Base-by-base conservation (phyloP, 2,113 vertebrate genomes). In the Lethenteron reissneri region DNA sequence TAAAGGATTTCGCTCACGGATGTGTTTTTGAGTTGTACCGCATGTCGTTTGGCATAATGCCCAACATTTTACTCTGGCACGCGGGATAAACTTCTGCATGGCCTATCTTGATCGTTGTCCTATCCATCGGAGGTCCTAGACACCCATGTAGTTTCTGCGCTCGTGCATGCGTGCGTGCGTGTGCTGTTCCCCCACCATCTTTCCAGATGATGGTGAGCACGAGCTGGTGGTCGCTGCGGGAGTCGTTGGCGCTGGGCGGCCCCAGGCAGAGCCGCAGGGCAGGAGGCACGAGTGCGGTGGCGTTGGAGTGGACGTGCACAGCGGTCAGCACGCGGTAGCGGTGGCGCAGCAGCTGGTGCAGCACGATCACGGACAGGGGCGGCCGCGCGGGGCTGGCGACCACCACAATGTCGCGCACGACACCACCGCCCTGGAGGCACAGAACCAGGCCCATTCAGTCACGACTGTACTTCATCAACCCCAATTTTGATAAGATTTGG, bases 141-240 rank as follows among this genome's bases (percentile, higher is more conserved):
- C 41, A 41, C 41, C 41, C 41, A 41, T 41, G 41, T 41, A 41
- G 41, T 41, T 41, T 41, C 5, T 41, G 41, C 41, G 41, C 41
- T 41, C 41, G 41, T 41, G 41, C 41, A 6, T 41, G 41, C 41
- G n/a, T 56, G 4, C 70, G 56, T 56, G 3, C 70, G 57, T 25
- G 9, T 58, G n/a, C 21, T 57, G 25, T 14, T 57, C 56, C 71
- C 85, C 85, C 80, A 95, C 94, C 94, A 2, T 95, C 84, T 81
- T 99, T 99, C 94, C 92, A 99, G 78, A 99, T 96, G 10, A 99
- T 84, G 59, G 94, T 99, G 75, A 99, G 89, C 70, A 88, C 92
- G 73, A 99, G 69, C 76, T 99, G 88, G 75, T 94, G 92, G 2
- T 86, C 79, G 0, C 89, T 84, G 56, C 94, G 89, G 11, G 80